Evolutionary conservation across 2,888 invertebrate species (phyloP), one percentile per base, ranked within the genome.

Genomic region (Synanthedon myopaeformis): DNA sequence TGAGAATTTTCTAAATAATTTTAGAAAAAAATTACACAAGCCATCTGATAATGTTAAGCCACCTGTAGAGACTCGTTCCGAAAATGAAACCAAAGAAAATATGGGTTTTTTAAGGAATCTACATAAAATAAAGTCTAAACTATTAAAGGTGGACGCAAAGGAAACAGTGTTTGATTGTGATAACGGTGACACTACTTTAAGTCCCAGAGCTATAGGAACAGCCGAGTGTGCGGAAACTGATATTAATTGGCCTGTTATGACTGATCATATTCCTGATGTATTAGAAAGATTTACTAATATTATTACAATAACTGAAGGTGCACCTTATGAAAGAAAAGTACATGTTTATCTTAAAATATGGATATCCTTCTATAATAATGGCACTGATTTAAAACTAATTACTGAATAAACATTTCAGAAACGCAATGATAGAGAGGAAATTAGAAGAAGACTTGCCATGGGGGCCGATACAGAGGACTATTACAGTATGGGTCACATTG

Each of bases 381-480:
- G 41, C n/a, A 42, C 1, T 42, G 28, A 5, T 52, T 48, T 28
- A 35, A 55, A 56, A 53, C 42, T 60, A 13, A n/a, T 12, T n/a
- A 17, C 4, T 42, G 11, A 3, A 28, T 48, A 52, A 23, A 23
- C 51, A 6, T 89, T 91, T 56, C 89, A 96, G 93, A 92, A 95
- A 80, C 92, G 94, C 69, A 96, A 95, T 90, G 96, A 97, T 74
- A 90, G 97, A 54, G 97, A 97, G 81, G 96, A 97, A 82, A 97
- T 97, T 64, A 91, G 96, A 58, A 90, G 93, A 65, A 90, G 96
- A 57, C 85, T 97, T 74, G 97, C 97, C 0, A 94, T 94, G 93
- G 95, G 94, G 13, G 90, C 92, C 53, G 94, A 95, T 65, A 89
- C 89, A 53, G 95, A 95, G 65, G 93, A 93, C 65, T 91, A 92